These are phyloP conservation scores for Xylocampa areola DNA, from an alignment of 2,888 invertebrate genomes.

Conservation along the genomic window DNA sequence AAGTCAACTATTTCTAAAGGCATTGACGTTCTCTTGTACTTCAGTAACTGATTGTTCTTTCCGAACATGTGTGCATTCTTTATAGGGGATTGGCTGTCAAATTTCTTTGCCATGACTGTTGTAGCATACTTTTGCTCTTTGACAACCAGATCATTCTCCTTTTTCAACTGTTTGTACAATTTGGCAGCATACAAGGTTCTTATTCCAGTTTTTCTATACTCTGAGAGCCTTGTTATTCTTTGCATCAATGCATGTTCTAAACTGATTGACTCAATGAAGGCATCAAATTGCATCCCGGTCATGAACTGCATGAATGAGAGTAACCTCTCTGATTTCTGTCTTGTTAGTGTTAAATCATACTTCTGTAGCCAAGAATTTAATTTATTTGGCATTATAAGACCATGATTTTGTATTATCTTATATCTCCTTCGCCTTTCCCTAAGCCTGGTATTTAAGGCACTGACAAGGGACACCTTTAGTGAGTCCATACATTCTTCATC, in stretches of 20 bases:
- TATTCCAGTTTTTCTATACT: constrained; percentile 93
- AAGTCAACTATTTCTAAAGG: constrained; percentile 92
- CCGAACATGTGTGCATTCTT: constrained; percentile 67
- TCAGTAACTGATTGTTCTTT: constrained; percentile 66
- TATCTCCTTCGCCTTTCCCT: constrained; percentile 93
- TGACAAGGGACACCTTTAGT: constrained; percentile 92
- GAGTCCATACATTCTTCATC: constrained; percentile 89
- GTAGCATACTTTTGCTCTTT: constrained; percentile 83
- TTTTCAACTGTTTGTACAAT: constrained; percentile 91
- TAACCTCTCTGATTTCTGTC: constrained; percentile 90
- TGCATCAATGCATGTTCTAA: constrained; percentile 92
- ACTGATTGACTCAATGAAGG: constrained; percentile 93
- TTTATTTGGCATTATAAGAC: constrained; percentile 93
- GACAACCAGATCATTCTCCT: constrained; percentile 88
- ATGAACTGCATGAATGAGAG: constrained; percentile 94
- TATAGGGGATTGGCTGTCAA: constrained; percentile 75
- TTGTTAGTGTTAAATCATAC: constrained; percentile 91
- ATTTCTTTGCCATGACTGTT: constrained; percentile 76
- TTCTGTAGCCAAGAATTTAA: constrained; percentile 92
- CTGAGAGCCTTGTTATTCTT: constrained; percentile 90
- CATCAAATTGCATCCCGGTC: constrained; percentile 93
- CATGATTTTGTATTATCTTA: constrained; percentile 93
- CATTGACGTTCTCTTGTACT: constrained; percentile 79
- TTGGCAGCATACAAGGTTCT: constrained; percentile 90
- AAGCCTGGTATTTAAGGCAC: constrained; percentile 94